A percentile compares a stretch with the other conserved stretches of the same genome.
These are phyloP conservation scores for Ivindomyrus marchei DNA, from an alignment of 2,113 vertebrate genomes.

Conservation along the genomic window DNA sequence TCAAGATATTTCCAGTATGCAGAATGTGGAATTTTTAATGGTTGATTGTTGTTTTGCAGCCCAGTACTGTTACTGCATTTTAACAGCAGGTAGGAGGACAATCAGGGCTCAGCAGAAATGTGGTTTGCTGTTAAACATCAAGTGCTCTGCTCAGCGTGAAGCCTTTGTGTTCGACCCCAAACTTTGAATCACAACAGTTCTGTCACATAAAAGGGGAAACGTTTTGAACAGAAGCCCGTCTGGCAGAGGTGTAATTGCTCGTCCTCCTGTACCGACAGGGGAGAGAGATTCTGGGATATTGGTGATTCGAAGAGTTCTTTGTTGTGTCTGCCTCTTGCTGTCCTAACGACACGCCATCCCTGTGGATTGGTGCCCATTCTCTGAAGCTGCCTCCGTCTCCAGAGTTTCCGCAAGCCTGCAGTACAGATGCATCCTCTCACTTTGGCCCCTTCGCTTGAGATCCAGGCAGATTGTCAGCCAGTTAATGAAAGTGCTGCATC, in stretches of 20 bases:
- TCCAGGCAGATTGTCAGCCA: neutral
- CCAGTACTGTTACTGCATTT: neutral
- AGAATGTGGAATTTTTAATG: neutral
- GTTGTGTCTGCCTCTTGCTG: neutral
- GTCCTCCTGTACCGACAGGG: neutral
- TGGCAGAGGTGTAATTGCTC: constrained; percentile 18
- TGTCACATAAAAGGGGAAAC: neutral
- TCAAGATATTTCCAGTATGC: neutral
- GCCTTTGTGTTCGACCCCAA: neutral
- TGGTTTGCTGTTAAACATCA: neutral
- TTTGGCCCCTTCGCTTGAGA: neutral
- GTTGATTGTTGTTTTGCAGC: neutral
- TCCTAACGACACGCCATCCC: neutral
- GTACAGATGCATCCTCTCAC: neutral
- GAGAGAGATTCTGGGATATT: neutral
- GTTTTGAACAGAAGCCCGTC: neutral
- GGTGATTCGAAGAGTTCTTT: constrained; percentile 16
- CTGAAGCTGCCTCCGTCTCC: neutral
- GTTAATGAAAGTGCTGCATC: constrained; percentile 6
- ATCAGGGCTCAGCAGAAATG: neutral
- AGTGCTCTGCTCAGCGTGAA: neutral
- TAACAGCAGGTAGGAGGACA: neutral
- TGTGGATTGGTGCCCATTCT: neutral
- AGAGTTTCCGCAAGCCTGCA: neutral
- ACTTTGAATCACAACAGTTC: constrained; percentile 5